Evolutionary conservation across 2,797 vertebrate species (phyloP).

Genomic region (Poeciliopsis turneri): DNA sequence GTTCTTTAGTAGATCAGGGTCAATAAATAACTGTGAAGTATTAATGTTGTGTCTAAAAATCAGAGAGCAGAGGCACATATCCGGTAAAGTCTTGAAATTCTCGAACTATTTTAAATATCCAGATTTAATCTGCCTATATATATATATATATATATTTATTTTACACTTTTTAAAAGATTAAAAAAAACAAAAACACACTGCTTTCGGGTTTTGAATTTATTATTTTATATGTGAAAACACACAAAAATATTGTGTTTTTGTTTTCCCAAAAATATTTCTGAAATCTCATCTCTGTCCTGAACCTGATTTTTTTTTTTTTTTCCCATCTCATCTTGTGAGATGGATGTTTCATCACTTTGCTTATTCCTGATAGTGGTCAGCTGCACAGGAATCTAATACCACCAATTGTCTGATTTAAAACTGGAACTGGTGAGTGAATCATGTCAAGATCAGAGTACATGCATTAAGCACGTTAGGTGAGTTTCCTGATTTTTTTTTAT

Average conservation of each 20-base stretch:
- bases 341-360: not conserved
- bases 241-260: not conserved
- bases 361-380: not conserved
- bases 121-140: not conserved
- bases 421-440: not conserved
- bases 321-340: not conserved
- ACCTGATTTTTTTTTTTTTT: not conserved
- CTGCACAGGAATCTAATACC: not conserved
- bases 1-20: not conserved
- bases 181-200: not conserved
- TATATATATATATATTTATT: not conserved
- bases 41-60: not conserved
- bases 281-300: not conserved
- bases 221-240: not conserved
- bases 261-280: not conserved
- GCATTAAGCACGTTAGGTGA: not conserved
- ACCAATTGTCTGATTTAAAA: not conserved
- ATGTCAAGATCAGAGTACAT: not conserved
- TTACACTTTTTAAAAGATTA: not conserved
- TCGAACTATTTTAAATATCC: not conserved
- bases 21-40: slow-evolving; percentile 6
- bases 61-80: not conserved
- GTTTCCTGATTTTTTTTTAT: not conserved
- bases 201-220: not conserved
- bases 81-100: not conserved